Conservation (phyloP, 2,888 invertebrate genomes). For the Vandiemenella viatica region DNA sequence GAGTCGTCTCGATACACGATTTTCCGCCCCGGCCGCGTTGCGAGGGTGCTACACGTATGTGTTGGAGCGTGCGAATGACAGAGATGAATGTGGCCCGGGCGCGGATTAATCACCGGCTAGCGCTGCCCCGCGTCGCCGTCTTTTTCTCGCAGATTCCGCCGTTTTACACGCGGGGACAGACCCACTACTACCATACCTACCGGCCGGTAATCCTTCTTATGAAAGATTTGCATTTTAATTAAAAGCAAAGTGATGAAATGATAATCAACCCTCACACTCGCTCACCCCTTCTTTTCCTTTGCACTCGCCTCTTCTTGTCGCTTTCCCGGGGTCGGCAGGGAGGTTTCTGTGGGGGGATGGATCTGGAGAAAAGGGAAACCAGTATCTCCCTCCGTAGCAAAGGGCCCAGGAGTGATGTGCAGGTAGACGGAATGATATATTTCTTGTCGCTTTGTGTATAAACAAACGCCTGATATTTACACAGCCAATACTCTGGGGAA, state of each 20-base stretch:
- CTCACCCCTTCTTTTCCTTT: conserved; percentile 1
- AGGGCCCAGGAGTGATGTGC: no score
- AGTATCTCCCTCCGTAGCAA: no score
- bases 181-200: conserved; percentile 5
- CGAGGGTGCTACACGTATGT: no score
- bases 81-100: neutral
- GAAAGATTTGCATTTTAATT: conserved; percentile 43
- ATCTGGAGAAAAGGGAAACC: no score
- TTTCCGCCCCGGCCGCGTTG: no score
- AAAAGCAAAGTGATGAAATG: conserved; percentile 45
- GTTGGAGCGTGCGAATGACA: neutral
- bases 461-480: neutral
- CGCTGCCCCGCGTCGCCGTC: neutral
- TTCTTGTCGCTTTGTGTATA: neutral
- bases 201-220: conserved; percentile 19
- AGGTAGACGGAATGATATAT: no score
- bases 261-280: conserved; percentile 28
- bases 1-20: no score
- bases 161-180: conserved; percentile 10
- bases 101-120: conserved; percentile 11
- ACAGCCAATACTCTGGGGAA: neutral
- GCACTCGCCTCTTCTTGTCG: neutral
- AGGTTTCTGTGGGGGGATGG: neutral
- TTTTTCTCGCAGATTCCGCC: conserved; percentile 8
- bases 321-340: neutral